Evolutionary conservation across 1,140 invertebrate genomes (phyloP).

Genomic region (Aradophagus sp.): DNA sequence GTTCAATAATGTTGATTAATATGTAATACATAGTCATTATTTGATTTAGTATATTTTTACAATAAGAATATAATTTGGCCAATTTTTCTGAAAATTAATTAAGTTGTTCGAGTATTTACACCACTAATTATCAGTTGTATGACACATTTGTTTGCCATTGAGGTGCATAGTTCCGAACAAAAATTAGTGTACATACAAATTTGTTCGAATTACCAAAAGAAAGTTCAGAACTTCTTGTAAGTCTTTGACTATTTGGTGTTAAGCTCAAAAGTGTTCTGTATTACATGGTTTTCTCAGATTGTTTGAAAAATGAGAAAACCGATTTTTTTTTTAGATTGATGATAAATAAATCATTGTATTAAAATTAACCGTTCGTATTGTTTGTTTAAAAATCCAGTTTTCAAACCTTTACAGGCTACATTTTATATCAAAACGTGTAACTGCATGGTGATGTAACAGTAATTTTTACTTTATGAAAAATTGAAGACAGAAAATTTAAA

Average conservation of each 20-base stretch:
- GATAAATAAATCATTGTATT: slow-evolving; percentile 43
- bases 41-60: too few relatives aligned
- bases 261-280: slow-evolving; percentile 52
- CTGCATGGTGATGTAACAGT: too few relatives aligned
- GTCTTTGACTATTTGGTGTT: slow-evolving; percentile 33
- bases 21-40: too few relatives aligned
- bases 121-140: slow-evolving; percentile 1
- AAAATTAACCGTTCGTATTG: too few relatives aligned
- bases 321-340: slow-evolving; percentile 52
- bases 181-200: slow-evolving; percentile 27
- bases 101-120: slow-evolving; percentile 3
- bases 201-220: slow-evolving; percentile 32
- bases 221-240: slow-evolving; percentile 28
- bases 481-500: too few relatives aligned
- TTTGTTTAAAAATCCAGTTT: too few relatives aligned
- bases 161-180: slow-evolving; percentile 22
- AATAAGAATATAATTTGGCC: slow-evolving; percentile 14
- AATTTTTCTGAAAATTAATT: background rate
- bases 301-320: slow-evolving; percentile 18
- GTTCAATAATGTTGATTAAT: too few relatives aligned
- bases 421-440: too few relatives aligned
- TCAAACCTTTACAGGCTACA: too few relatives aligned
- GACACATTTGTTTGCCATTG: slow-evolving; percentile 21
- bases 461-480: too few relatives aligned
- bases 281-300: slow-evolving; percentile 37